Evolutionary conservation across 2,888 invertebrate genomes (phyloP), one percentile per base, ranked within the genome.

Genomic region (Achlya flavicornis): DNA sequence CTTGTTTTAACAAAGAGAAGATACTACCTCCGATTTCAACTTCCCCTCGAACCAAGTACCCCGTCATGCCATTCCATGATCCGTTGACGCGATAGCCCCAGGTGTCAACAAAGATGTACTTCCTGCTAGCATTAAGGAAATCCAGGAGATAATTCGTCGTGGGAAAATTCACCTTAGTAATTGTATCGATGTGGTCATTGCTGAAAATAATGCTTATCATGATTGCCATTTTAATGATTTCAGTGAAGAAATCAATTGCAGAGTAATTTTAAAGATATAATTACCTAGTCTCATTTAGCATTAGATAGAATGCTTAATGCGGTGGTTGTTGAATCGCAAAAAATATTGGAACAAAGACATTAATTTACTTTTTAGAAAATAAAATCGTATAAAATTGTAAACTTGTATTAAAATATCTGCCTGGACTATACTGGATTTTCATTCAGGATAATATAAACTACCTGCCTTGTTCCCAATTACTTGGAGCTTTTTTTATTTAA

Each of bases 21-120:
- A 41, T 8, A 38, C 11, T 83, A 94, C 95, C 95, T 87, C 95
- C 96, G 68, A 96, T 94, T 72, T 96, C 96, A 7, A 95, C 95
- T 80, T 95, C 94, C 58, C 93, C 91, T 66, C 94, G 87, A 0
- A 92, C 89, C 68, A 96, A 84, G 76, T 94, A 93, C 0, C 96
- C 96, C 66, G 95, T 95, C 95, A 96, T 95, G 32, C 96, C 96
- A 75, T 90, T 96, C 95, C 96, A 96, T 4, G 94, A 91, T 1
- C 94, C 91, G 68, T 95, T 94, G 58, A 92, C 84, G 62, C 79
- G 84, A 74, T 96, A 96, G 1, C 96, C 96, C 96, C 96, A 96
- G 0, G 95, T 94, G 58, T 91, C 84, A 43, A 93, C 91, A 68
- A 94, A 92, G 3, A 93, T 78, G 80, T 93, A 95, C 64, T 88